Conservation (phyloP, 92 coral and sea anemone genomes). For the Parazoanthus darwini region DNA sequence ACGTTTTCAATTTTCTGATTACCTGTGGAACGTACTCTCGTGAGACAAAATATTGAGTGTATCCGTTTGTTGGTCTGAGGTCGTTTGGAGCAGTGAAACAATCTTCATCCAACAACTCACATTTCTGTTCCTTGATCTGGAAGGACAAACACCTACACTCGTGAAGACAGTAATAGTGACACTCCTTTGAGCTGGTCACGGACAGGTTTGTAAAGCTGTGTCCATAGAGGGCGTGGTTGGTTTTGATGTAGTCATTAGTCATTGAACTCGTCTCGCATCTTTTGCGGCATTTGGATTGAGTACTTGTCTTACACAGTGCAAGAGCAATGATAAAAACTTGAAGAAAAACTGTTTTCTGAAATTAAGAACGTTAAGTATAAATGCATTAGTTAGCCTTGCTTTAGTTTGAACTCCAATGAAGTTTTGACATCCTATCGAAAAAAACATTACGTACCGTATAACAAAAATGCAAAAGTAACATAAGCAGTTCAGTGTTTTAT, state of each 20-base stretch:
- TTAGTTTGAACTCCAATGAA: no score
- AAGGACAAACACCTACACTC: constrained; percentile 51
- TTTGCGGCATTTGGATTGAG: background rate
- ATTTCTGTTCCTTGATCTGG: constrained; percentile 25
- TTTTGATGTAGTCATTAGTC: background rate
- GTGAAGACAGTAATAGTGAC: constrained; percentile 39
- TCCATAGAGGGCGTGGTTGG: background rate
- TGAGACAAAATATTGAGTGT: constrained; percentile 34
- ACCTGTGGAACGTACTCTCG: constrained; percentile 30
- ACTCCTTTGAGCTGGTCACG: background rate
- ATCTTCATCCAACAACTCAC: constrained; percentile 45
- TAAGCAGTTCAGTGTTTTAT: no score
- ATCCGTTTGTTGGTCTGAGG: background rate
- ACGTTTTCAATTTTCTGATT: background rate
- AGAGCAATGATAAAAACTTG: background rate
- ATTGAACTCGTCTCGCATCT: background rate
- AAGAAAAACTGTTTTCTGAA: background rate
- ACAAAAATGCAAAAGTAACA: no score
- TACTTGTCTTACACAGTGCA: background rate
- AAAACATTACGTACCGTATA: no score
- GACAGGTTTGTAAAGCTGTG: constrained; percentile 49
- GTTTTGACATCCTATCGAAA: no score
- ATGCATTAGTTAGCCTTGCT: background rate
- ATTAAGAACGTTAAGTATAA: background rate
- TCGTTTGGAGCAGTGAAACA: constrained; percentile 40